Evolutionary conservation across 2,888 invertebrate species (phyloP), one percentile per base, ranked within the genome.

Genomic region (Masnerella sp.): DNA sequence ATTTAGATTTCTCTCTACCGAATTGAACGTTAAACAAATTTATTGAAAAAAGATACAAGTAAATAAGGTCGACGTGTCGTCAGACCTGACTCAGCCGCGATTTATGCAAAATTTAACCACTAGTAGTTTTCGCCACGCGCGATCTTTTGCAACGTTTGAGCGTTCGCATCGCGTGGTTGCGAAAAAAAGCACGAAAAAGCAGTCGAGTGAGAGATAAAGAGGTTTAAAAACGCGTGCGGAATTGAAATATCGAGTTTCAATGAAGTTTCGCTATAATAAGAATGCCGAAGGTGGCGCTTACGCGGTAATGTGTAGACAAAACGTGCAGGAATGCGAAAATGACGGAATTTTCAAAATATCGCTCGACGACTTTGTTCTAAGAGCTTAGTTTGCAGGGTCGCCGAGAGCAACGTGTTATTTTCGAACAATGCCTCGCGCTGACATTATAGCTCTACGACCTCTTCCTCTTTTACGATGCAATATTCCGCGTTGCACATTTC

Each of bases 341-440:
- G 43, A 52, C 38, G 54, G 59, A 64, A 72, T 65, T 72, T 65
- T 59, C 43, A 64, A 59, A 65, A 64, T 65, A 72, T 65, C 54
- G 34, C 18, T 59, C 52, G 8, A 40, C 12, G 54, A 69, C 61
- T 69, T 69, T 61, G 51, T 64, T 56, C 52, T 59, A 59, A 65
- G 54, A 72, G 65, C 54, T 65, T 64, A 65, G 65, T 61, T 72
- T 49, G 56, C 18, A 22, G 59, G 51, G 54, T 65, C 64, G 71
- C 45, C 54, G 32, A 25, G 72, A 54, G 59, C 54, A 65, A 65
- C 72, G 59, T 71, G 64, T 65, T 65, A 72, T 65, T 71, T 72
- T 65, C 72, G 61, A 67, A 67, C 72, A 72, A 72, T 72, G 42
- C 65, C 61, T 65, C 54, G 61, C 28, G 64, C 45, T 72, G 72